A percentile compares a stretch with the other conserved stretches of the same genome.
phyloP scores from a whole-genome alignment of 2,888 invertebrate genomes.

The Cheilosia variabilis region DNA sequence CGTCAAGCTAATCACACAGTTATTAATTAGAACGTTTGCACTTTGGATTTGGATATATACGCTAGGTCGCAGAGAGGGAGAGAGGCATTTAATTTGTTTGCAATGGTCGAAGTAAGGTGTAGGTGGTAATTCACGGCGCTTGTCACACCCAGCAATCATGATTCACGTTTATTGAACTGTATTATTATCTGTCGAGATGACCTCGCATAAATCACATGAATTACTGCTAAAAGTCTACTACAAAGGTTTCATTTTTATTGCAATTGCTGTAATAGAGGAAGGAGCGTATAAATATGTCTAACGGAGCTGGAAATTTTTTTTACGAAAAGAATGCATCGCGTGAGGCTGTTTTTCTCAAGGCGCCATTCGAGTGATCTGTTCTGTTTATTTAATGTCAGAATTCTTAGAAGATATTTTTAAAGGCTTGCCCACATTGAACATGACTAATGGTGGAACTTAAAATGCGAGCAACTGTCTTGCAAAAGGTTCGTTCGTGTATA shows the following conservation, averaged over 20 bases:
- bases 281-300: not conserved
- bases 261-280: not conserved
- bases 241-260: not conserved
- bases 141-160: conserved; percentile 13
- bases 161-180: conserved; percentile 4
- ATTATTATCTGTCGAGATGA: not conserved
- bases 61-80: too few species aligned
- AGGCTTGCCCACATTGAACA: not conserved
- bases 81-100: not conserved
- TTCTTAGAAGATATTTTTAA: not conserved
- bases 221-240: not conserved
- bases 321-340: not conserved
- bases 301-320: conserved; percentile 4
- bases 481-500: too few species aligned
- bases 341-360: not conserved
- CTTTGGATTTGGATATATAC: not conserved
- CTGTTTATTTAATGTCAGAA: not conserved
- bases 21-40: not conserved
- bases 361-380: not conserved
- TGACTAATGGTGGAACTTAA: not conserved
- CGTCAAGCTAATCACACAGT: not conserved
- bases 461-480: too few species aligned
- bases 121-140: not conserved
- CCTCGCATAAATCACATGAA: not conserved
- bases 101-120: not conserved